Conservation (phyloP, 1,140 invertebrate species). For the Phenacoccus solenopsis region DNA sequence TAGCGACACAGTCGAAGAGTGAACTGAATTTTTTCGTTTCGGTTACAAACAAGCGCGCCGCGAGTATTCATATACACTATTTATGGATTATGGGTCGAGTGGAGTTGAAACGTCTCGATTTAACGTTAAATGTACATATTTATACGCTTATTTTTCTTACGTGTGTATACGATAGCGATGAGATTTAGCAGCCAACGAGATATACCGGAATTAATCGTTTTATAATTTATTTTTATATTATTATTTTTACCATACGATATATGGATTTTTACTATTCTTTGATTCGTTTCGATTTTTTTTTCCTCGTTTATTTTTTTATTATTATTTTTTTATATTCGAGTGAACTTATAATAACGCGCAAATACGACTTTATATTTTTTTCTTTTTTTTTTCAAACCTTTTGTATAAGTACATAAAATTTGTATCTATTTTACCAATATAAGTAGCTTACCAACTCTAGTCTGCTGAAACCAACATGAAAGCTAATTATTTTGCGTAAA, state of each 20-base stretch:
- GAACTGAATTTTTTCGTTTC: too few relatives aligned
- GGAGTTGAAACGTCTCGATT: neutral
- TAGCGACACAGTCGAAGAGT: too few relatives aligned
- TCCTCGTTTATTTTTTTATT: neutral
- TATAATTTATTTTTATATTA: neutral
- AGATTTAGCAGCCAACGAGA: neutral
- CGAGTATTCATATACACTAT: neutral
- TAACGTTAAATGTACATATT: neutral
- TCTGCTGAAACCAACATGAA: constrained; percentile 2
- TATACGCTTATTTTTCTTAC: neutral
- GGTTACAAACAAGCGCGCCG: too few relatives aligned
- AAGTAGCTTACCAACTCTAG: constrained; percentile 15
- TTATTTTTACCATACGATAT: neutral
- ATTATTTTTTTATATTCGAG: too few relatives aligned
- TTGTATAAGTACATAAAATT: neutral
- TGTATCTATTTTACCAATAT: constrained; percentile 3
- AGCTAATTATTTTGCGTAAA: neutral
- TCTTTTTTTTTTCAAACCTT: neutral
- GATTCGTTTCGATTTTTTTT: neutral
- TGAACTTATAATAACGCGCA: neutral
- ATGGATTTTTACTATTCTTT: neutral
- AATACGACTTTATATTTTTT: neutral
- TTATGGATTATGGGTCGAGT: neutral
- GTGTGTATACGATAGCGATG: neutral
- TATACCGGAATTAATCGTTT: neutral